These are phyloP conservation scores for Poecilia picta DNA, from an alignment of 2,797 vertebrate genomes.

Conservation along the genomic window DNA sequence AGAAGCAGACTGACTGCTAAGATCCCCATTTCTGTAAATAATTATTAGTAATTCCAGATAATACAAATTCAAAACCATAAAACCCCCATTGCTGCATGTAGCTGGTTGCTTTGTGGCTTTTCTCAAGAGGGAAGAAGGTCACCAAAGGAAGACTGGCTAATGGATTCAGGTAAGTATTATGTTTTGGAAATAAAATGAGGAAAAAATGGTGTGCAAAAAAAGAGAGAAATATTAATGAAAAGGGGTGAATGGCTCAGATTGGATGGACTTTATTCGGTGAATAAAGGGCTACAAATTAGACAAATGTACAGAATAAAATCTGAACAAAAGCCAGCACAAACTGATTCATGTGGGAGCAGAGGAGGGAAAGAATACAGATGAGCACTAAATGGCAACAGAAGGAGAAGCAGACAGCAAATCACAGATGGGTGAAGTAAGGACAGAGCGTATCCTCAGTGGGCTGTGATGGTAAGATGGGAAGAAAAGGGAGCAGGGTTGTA, in stretches of 20 bases:
- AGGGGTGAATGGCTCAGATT: slow-evolving; percentile 39
- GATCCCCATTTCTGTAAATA: neutral
- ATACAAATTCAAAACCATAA: neutral
- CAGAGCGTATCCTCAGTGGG: slow-evolving; percentile 31
- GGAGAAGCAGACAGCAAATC: slow-evolving; percentile 25
- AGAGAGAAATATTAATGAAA: neutral
- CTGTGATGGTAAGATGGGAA: neutral
- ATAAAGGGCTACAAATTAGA: slow-evolving; percentile 45
- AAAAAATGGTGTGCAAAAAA: slow-evolving; percentile 7
- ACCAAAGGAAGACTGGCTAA: slow-evolving; percentile 25
- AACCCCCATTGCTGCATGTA: neutral
- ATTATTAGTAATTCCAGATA: slow-evolving; percentile 25
- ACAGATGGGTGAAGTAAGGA: slow-evolving; percentile 51
- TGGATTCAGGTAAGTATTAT: slow-evolving; percentile 31
- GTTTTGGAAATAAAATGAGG: slow-evolving; percentile 25
- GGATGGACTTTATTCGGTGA: slow-evolving; percentile 47
- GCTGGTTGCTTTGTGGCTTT: slow-evolving; percentile 26
- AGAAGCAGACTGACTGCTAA: slow-evolving; percentile 13
- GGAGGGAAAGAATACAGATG: slow-evolving; percentile 61
- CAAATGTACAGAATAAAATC: slow-evolving; percentile 50
- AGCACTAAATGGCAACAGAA: slow-evolving; percentile 47
- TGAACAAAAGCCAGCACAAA: slow-evolving; percentile 46
- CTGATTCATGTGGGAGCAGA: slow-evolving; percentile 36
- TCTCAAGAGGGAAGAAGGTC: slow-evolving; percentile 17
- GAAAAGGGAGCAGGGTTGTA: slow-evolving; percentile 5